Evolutionary conservation across 30 jellyfish, hydroid and myxozoan species (phyloP), one percentile per base, ranked within the genome.

Genomic region (Rhopilema esculentum): DNA sequence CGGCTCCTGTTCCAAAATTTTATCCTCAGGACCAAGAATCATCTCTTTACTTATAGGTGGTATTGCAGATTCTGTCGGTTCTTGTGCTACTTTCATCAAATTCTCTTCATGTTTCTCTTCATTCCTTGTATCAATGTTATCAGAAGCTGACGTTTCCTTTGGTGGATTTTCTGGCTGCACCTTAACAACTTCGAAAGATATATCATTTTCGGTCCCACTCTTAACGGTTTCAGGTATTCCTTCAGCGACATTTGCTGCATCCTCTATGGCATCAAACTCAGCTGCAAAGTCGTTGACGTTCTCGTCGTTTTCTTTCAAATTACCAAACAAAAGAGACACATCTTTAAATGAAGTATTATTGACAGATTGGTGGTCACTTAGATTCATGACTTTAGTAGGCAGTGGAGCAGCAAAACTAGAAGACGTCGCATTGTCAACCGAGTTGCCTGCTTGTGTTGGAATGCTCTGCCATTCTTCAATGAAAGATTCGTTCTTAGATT

Each of bases 171-270:
- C 68, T 0, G 29, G 48, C 0, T 72, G 66, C 80, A 61, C 23
- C 9, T 61, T 79, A 15, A 31, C 33, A 21, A 79, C 89, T 22
- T 79, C 70, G 7, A 79, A 66, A 4, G 81, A 84, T 17, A 84
- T 84, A 22, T 72, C 87, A 31, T 72, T 86, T 51, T 72, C 27
- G 52, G 20, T 57, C 17, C 27, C 53, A 28, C 12, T 32, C 27
- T 52, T 57, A 19, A 32, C 23, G 8, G 28, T 52, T 9, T 72
- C 72, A 1, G 78, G 93, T 21, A 61, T 61, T 0, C 72, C 77
- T 18, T 52, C 93, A 28, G 87, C 93, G 65, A 66, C 71, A 40
- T 84, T 77, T 18, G 93, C 93, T 4, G 93, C 93, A 57, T 72
- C 83, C 22, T 85, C 33, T 23, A 84, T 84, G 2, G 93, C 93